Conservation (phyloP, 2,797 vertebrate species). For the Pangasius djambal region DNA sequence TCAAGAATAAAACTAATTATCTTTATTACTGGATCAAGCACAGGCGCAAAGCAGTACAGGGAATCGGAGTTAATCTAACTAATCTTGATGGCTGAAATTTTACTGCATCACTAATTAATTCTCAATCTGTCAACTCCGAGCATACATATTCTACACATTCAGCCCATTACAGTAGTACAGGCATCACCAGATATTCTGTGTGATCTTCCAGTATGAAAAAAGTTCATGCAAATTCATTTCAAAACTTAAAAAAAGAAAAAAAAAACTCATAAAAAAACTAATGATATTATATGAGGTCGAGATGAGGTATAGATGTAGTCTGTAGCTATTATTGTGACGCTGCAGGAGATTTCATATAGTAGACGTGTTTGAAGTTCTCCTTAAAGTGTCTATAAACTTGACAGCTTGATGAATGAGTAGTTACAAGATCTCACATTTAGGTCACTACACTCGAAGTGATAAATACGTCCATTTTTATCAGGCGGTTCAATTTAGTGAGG, state of each 20-base stretch:
- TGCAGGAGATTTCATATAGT: not conserved
- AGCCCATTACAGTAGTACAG: not conserved
- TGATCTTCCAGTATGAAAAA: slow-evolving; percentile 8
- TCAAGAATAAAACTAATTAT: not conserved
- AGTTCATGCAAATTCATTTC: not conserved
- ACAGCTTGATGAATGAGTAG: not conserved
- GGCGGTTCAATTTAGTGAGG: not conserved
- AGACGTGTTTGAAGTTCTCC: not conserved
- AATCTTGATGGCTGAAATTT: not conserved
- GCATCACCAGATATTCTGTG: not conserved
- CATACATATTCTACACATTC: not conserved
- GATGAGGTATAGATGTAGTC: no score
- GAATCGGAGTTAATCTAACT: not conserved
- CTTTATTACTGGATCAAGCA: not conserved
- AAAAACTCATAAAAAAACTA: not conserved
- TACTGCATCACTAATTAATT: not conserved
- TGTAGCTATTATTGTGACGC: not conserved
- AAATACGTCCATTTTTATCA: not conserved
- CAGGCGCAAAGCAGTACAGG: not conserved
- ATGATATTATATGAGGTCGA: not conserved
- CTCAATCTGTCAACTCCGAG: not conserved
- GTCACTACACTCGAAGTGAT: not conserved
- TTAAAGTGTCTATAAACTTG: not conserved
- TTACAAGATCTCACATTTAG: not conserved
- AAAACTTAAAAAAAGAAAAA: not conserved